phyloP scores from a whole-genome alignment of 2,888 invertebrate species.

The Rhaphigaster nebulosa region DNA sequence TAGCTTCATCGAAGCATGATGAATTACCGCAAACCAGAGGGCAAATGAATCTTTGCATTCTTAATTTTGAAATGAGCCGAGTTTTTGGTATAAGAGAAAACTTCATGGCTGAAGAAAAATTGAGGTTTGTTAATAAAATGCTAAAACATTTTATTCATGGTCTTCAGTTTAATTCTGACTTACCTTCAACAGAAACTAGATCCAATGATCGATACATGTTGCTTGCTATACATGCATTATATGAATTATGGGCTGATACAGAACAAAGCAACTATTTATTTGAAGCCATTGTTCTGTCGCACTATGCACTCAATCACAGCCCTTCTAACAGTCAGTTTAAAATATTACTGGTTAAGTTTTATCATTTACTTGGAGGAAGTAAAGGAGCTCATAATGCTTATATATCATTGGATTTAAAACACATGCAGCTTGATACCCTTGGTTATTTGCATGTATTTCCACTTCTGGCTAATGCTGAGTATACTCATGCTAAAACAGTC shows the following conservation, averaged over 20 bases:
- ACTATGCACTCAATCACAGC: conserved; percentile 81
- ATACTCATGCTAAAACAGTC: conserved; percentile 78
- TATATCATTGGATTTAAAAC: conserved; percentile 88
- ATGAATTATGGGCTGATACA: conserved; percentile 72
- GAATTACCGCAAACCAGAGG: conserved; percentile 61
- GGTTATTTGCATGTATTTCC: conserved; percentile 87
- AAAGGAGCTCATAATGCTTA: conserved; percentile 81
- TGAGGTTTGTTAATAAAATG: conserved; percentile 45
- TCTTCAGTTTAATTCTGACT: conserved; percentile 49
- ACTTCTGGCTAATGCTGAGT: conserved; percentile 80
- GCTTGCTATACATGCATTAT: conserved; percentile 81
- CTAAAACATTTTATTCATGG: conserved; percentile 55
- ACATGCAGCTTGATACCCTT: conserved; percentile 92
- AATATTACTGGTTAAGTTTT: conserved; percentile 84
- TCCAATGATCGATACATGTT: conserved; percentile 81
- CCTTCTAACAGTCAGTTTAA: conserved; percentile 93
- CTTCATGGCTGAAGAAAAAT: conserved; percentile 16
- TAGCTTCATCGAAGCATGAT: conserved; percentile 59
- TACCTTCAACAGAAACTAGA: conserved; percentile 60
- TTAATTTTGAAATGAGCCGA: conserved; percentile 47
- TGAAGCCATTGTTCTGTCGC: conserved; percentile 79
- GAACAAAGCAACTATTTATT: conserved; percentile 70
- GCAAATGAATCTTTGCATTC: conserved; percentile 61
- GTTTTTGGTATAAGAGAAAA: conserved; percentile 54
- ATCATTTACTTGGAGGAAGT: conserved; percentile 81